Conservation (phyloP, 2,113 vertebrate genomes). For the Hiodon tergisus region DNA sequence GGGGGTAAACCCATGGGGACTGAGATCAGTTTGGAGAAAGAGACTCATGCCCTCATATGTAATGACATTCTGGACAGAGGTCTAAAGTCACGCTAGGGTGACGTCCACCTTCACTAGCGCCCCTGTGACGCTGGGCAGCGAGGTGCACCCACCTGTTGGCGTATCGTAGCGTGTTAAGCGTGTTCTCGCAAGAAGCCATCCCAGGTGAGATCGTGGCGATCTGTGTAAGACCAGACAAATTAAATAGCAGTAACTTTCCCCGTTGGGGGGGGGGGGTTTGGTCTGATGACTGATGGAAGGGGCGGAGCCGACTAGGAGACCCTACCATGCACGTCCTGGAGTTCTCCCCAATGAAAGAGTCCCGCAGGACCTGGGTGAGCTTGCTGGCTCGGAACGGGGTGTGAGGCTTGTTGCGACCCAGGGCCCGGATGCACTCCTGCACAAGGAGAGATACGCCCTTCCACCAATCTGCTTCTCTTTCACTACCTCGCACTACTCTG, state of each 20-base stretch:
- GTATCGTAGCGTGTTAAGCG: conserved; percentile 92
- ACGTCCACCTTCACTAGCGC: not conserved
- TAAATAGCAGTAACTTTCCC: not conserved
- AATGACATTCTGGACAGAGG: too few species aligned
- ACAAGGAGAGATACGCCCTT: conserved; percentile 23
- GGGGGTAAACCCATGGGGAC: not conserved
- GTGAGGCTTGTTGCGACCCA: conserved; percentile 93
- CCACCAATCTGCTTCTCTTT: not conserved
- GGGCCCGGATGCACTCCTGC: conserved; percentile 93
- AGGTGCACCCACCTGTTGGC: conserved; percentile 82
- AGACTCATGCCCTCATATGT: too few species aligned
- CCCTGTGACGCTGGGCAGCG: not conserved
- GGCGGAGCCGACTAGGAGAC: not conserved
- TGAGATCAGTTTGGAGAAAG: too few species aligned
- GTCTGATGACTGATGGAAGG: not conserved
- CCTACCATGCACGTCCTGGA: conserved; percentile 96
- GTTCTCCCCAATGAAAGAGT: conserved; percentile 97
- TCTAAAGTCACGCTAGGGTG: not conserved
- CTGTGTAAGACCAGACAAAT: conserved; percentile 53
- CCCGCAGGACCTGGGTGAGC: conserved; percentile 92
- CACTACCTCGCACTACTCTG: too few species aligned
- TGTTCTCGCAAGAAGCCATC: conserved; percentile 98
- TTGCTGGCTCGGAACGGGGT: conserved; percentile 97
- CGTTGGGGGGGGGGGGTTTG: not conserved
- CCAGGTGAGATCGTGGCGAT: conserved; percentile 97